phyloP scores from a whole-genome alignment of 1,140 invertebrate genomes.

The Stenopsyche tienmushanensis region DNA sequence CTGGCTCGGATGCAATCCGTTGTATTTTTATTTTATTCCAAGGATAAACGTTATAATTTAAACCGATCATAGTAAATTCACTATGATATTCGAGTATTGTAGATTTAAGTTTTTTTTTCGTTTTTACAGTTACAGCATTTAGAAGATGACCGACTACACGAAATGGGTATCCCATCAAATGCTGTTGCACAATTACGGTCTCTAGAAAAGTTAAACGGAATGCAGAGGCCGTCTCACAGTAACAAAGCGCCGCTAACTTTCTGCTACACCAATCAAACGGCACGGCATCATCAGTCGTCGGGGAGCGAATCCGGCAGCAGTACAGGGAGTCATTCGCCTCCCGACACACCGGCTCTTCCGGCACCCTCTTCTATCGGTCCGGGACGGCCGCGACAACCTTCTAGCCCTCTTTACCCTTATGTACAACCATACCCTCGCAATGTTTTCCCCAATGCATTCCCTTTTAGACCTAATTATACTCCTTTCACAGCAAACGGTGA shows the following conservation, averaged over 20 bases:
- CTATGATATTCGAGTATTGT: no score
- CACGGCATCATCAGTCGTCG: slow-evolving; percentile 50
- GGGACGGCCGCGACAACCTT: slow-evolving; percentile 50
- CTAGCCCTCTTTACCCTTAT: slow-evolving; percentile 50
- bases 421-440: slow-evolving; percentile 48
- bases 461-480: slow-evolving; percentile 31
- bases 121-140: slow-evolving; percentile 55
- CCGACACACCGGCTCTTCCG: slow-evolving; percentile 61
- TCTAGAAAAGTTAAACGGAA: slow-evolving; percentile 58
- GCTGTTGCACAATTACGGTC: slow-evolving; percentile 59
- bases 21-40: no score
- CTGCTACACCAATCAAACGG: slow-evolving; percentile 44
- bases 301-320: slow-evolving; percentile 61
- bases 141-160: slow-evolving; percentile 57
- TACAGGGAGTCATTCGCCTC: slow-evolving; percentile 59
- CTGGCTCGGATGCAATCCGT: no score
- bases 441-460: slow-evolving; percentile 43
- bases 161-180: slow-evolving; percentile 54
- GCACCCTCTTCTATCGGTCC: slow-evolving; percentile 48
- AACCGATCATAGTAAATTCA: no score
- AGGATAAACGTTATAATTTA: no score
- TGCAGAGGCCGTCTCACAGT: slow-evolving; percentile 50
- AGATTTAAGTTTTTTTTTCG: no score
- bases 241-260: slow-evolving; percentile 51
- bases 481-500: slow-evolving; percentile 41